Evolutionary conservation across 2,797 vertebrate species (phyloP).

Genomic region (Hozukius guyotensis): DNA sequence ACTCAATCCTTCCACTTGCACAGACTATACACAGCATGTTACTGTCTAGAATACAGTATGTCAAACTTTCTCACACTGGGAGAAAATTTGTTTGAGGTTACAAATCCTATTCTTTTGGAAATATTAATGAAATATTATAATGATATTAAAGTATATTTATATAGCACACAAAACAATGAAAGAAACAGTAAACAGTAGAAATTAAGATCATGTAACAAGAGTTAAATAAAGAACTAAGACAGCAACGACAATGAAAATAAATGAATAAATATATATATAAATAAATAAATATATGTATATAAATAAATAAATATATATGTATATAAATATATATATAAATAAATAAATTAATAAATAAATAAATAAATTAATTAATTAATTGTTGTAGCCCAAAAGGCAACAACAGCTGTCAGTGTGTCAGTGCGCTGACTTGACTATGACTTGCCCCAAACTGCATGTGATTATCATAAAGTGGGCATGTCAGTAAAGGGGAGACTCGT

Average conservation of each 20-base stretch:
- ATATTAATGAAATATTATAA: not conserved
- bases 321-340: too few species aligned
- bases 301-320: too few species aligned
- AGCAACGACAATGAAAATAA: not conserved
- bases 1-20: not conserved
- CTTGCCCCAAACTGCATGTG: too few species aligned
- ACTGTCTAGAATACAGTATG: not conserved
- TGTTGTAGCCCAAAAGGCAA: too few species aligned
- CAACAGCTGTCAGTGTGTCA: too few species aligned
- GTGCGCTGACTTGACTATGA: too few species aligned
- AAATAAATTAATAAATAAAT: too few species aligned
- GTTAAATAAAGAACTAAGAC: accelerated
- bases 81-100: not conserved
- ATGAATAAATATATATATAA: too few species aligned
- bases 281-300: too few species aligned
- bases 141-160: not conserved
- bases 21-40: not conserved
- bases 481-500: accelerated
- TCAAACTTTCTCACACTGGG: not conserved
- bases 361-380: too few species aligned
- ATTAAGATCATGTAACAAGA: accelerated
- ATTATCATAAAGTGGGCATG: too few species aligned
- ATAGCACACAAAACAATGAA: not conserved
- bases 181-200: not conserved
- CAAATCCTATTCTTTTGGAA: not conserved